Conservation (phyloP, 2,888 invertebrate genomes). For the Norana najaformis region DNA sequence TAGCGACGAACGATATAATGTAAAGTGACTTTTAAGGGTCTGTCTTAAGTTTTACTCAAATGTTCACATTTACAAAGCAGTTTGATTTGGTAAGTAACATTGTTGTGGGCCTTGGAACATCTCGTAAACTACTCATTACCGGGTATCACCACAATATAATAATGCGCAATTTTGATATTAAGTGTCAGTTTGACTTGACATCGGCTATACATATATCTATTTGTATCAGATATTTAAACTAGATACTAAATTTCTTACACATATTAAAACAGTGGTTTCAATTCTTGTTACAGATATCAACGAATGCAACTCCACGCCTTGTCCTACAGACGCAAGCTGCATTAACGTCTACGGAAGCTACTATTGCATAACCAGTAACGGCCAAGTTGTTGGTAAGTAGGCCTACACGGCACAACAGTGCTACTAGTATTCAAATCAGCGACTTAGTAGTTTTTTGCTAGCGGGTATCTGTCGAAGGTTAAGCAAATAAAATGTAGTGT, state of each 20-base stretch:
- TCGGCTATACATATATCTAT: no score
- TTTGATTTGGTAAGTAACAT: neutral
- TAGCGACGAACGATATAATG: neutral
- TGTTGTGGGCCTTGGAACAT: no score
- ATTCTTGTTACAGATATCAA: slow-evolving; percentile 22
- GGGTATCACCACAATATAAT: neutral
- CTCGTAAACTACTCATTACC: no score
- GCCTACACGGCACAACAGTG: neutral
- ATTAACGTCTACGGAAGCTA: slow-evolving; percentile 28
- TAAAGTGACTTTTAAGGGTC: neutral
- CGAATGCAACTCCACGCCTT: slow-evolving; percentile 22
- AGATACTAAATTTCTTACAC: neutral
- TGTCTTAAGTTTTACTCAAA: neutral
- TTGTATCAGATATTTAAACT: neutral
- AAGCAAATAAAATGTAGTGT: no score
- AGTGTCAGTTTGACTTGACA: no score
- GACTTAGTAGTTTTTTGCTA: neutral
- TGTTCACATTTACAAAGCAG: neutral
- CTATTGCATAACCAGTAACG: slow-evolving; percentile 26
- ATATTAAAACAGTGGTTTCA: neutral
- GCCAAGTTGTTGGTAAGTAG: neutral
- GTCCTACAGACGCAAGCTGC: neutral
- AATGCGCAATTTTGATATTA: neutral
- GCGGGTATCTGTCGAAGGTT: neutral
- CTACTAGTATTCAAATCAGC: neutral